Conservation (phyloP, 2,797 vertebrate genomes). For the Sternarchorhynchus goeldii region DNA sequence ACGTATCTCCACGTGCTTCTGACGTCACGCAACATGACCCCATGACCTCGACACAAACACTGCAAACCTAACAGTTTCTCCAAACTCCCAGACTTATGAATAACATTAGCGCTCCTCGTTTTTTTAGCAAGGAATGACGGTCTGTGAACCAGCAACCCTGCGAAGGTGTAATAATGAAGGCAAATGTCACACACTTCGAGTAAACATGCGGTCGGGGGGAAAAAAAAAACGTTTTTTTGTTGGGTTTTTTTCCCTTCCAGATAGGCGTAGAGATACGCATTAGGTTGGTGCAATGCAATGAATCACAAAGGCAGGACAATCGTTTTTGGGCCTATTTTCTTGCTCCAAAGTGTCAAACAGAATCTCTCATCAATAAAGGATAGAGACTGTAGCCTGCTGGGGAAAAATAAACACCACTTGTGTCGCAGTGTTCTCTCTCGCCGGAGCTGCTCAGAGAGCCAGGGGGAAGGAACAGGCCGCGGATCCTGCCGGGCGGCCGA, state of each 20-base stretch:
- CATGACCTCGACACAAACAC: background rate
- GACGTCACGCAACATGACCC: no score
- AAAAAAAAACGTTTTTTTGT: background rate
- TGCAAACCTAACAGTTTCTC: background rate
- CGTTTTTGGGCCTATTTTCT: constrained; percentile 29
- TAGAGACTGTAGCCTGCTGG: constrained; percentile 15
- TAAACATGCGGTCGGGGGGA: constrained; percentile 23
- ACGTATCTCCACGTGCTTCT: background rate
- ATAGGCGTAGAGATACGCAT: constrained; percentile 13
- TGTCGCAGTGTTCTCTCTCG: no score
- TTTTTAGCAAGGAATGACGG: background rate
- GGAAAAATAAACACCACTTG: constrained; percentile 42
- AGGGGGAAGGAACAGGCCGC: no score
- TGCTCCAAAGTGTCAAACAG: constrained; percentile 30
- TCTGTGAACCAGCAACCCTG: background rate
- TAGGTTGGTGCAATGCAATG: constrained; percentile 15
- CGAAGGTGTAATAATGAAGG: background rate
- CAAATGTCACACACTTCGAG: background rate
- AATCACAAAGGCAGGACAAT: constrained; percentile 41
- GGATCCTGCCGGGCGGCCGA: no score
- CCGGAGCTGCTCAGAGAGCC: no score
- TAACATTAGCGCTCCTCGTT: background rate
- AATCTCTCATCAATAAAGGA: constrained; percentile 45
- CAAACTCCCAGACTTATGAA: background rate
- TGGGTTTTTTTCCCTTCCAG: constrained; percentile 6